Evolutionary conservation across 1,140 invertebrate genomes (phyloP).

Genomic region (Popillia japonica): DNA sequence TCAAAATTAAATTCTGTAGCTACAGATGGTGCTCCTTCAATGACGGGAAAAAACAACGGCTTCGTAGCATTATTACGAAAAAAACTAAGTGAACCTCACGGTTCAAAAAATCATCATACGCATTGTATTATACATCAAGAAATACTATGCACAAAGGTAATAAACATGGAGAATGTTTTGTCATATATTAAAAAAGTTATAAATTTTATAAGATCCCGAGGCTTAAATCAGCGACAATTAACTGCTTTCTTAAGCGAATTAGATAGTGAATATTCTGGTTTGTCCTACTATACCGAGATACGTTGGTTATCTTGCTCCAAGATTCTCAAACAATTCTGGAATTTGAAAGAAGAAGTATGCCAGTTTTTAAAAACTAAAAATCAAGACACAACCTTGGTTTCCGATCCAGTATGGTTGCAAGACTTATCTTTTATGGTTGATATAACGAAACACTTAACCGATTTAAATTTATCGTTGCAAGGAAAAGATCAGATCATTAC

Average conservation of each 20-base stretch:
- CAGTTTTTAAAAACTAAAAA: slow-evolving; percentile 42
- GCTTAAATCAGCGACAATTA: slow-evolving; percentile 42
- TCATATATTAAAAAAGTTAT: slow-evolving; percentile 40
- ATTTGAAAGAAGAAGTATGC: slow-evolving; percentile 44
- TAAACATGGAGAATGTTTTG: slow-evolving; percentile 39
- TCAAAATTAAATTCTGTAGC: slow-evolving; percentile 47
- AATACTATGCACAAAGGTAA: slow-evolving; percentile 40
- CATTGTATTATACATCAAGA: slow-evolving; percentile 15
- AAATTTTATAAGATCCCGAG: slow-evolving; percentile 41
- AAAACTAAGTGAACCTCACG: slow-evolving; percentile 1
- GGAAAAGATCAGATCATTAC: slow-evolving; percentile 39
- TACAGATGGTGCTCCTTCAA: slow-evolving; percentile 55
- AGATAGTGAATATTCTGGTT: slow-evolving; percentile 38
- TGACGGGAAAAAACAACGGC: slow-evolving; percentile 44
- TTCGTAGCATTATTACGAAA: slow-evolving; percentile 30
- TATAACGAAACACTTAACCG: slow-evolving; percentile 42
- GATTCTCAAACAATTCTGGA: slow-evolving; percentile 43
- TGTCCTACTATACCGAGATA: slow-evolving; percentile 42
- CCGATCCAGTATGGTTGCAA: slow-evolving; percentile 38
- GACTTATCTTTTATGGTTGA: slow-evolving; percentile 41
- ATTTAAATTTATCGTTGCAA: no score
- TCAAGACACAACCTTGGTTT: slow-evolving; percentile 38
- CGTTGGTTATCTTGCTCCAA: slow-evolving; percentile 43
- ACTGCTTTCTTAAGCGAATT: slow-evolving; percentile 41
- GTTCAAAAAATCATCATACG: no score